phyloP scores from a whole-genome alignment of 1,140 invertebrate genomes.

The Diprion similis region DNA sequence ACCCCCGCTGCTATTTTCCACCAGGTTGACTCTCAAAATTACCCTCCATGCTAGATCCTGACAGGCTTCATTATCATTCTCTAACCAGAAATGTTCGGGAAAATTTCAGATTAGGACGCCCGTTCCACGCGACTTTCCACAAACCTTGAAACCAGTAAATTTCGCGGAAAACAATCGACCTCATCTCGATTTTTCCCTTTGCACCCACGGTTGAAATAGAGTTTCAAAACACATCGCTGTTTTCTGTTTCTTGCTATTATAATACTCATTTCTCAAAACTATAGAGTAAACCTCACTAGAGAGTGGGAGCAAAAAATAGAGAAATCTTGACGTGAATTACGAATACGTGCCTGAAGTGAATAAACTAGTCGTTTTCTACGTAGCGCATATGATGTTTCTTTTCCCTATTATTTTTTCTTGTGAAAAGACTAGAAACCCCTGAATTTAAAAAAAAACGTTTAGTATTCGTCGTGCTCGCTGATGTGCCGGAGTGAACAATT shows the following conservation, averaged over 20 bases:
- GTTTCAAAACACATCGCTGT: not conserved
- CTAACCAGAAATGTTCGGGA: too few species aligned
- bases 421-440: not conserved
- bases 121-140: too few species aligned
- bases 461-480: not conserved
- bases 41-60: not conserved
- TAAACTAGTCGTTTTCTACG: not conserved
- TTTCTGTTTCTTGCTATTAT: not conserved
- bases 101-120: too few species aligned
- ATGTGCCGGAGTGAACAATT: not conserved
- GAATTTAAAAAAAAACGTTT: not conserved
- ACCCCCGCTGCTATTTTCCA: constrained; percentile 17
- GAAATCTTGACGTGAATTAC: not conserved
- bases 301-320: not conserved
- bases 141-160: too few species aligned
- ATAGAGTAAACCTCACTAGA: not conserved
- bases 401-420: not conserved
- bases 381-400: not conserved
- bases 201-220: not conserved
- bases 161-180: too few species aligned
- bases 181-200: too few species aligned
- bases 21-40: constrained; percentile 18
- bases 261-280: not conserved
- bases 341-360: not conserved
- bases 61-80: not conserved